Conservation (phyloP, 53 echinoderm and acorn worm genomes). For the Antedon mediterranea region DNA sequence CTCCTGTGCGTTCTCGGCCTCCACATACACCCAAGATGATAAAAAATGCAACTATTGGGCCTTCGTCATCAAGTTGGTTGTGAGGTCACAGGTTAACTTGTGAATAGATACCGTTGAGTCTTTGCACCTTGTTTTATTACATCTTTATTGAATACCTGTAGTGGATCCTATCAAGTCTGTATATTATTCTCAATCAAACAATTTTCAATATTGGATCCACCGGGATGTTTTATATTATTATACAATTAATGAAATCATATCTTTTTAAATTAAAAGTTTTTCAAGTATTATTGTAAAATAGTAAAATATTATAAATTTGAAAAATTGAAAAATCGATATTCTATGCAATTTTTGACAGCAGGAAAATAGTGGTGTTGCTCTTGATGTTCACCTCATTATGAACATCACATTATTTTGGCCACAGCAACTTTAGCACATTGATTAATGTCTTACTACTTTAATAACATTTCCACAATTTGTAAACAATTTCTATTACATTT, state of each 20-base stretch:
- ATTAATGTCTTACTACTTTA: too few relatives aligned
- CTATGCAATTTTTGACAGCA: too few relatives aligned
- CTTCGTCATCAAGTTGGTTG: constrained; percentile 32
- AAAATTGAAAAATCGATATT: too few relatives aligned
- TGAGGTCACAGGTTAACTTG: background rate
- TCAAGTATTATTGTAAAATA: too few relatives aligned
- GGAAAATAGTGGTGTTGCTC: too few relatives aligned
- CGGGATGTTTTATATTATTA: background rate
- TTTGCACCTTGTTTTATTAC: background rate
- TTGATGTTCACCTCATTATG: too few relatives aligned
- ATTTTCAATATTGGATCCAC: background rate
- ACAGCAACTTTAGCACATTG: too few relatives aligned
- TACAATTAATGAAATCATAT: background rate
- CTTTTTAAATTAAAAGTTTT: too few relatives aligned
- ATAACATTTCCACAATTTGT: too few relatives aligned
- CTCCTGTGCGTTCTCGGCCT: constrained; percentile 36
- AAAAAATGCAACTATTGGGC: constrained; percentile 54
- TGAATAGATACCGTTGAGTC: background rate
- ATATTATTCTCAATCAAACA: background rate
- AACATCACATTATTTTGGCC: too few relatives aligned
- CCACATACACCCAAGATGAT: constrained; percentile 57
- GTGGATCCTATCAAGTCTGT: background rate
- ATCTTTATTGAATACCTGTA: background rate
- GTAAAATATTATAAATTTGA: too few relatives aligned
- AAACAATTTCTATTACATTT: too few relatives aligned